Evolutionary conservation across 2,113 vertebrate genomes (phyloP).

Genomic region (Picathartes gymnocephalus): DNA sequence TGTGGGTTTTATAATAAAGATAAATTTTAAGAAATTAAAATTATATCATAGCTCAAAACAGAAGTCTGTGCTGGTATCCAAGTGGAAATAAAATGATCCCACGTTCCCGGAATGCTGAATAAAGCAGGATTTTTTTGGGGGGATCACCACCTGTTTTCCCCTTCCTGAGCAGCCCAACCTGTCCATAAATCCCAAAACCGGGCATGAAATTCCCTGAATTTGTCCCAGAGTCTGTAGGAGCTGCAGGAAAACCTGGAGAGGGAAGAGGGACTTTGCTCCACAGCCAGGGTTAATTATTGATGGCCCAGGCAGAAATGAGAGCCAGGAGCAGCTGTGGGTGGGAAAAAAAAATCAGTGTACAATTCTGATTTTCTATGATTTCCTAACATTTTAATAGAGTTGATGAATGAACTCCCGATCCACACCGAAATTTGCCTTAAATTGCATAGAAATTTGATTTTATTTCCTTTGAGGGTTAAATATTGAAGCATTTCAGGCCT

Average conservation of each 20-base stretch:
- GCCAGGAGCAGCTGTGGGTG: not conserved
- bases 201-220: not conserved
- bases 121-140: not conserved
- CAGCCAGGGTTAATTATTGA: not conserved
- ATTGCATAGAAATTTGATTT: fast-evolving
- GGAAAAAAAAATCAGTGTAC: not conserved
- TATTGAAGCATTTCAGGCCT: fast-evolving
- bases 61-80: not conserved
- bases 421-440: not conserved
- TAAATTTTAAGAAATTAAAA: too few relatives aligned
- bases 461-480: not conserved
- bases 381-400: not conserved
- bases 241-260: not conserved
- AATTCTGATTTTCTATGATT: not conserved
- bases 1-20: not conserved
- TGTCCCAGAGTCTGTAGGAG: fast-evolving
- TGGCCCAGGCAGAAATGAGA: not conserved
- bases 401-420: not conserved
- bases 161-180: not conserved
- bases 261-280: not conserved
- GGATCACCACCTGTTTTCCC: not conserved
- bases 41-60: too few relatives aligned
- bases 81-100: not conserved
- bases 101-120: fast-evolving
- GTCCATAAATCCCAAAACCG: not conserved